Conservation (phyloP, 2,888 invertebrate genomes). For the Eristalis tenax region DNA sequence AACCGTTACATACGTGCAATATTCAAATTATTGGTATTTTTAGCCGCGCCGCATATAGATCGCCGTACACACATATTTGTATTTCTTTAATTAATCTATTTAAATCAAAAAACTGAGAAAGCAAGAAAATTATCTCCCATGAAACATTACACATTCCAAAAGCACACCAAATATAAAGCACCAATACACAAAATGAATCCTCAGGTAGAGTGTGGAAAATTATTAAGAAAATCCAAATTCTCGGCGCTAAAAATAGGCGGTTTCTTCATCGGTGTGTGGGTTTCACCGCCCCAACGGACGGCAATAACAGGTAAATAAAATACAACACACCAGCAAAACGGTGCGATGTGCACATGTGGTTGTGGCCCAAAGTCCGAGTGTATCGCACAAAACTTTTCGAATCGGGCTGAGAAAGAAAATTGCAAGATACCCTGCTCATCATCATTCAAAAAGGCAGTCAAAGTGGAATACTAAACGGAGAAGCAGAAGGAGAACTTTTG, state of each 20-base stretch:
- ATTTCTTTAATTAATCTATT: conserved; percentile 66
- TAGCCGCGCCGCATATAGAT: conserved; percentile 21
- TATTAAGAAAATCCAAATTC: conserved; percentile 70
- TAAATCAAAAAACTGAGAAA: conserved; percentile 10
- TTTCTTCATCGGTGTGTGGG: conserved; percentile 52
- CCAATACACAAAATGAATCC: conserved; percentile 72
- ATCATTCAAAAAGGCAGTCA: conserved; percentile 51
- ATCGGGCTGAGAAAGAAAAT: conserved; percentile 48
- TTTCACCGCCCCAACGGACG: conserved; percentile 42
- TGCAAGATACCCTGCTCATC: conserved; percentile 60
- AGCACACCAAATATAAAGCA: conserved; percentile 64
- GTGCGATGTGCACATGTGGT: neutral
- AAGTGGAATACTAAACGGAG: conserved; percentile 47
- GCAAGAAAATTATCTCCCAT: conserved; percentile 74
- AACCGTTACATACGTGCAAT: conserved; percentile 35
- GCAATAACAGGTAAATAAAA: conserved; percentile 69
- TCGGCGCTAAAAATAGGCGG: conserved; percentile 54
- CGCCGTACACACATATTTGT: conserved; percentile 22
- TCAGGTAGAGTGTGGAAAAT: conserved; percentile 79
- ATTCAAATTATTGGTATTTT: conserved; percentile 35
- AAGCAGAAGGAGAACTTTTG: conserved; percentile 22
- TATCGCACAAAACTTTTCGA: conserved; percentile 21
- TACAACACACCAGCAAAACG: neutral
- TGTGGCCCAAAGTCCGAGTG: neutral
- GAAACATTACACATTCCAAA: conserved; percentile 81